Base-by-base conservation (phyloP, 2,113 vertebrate genomes). In the Neopipo cinnamomea region DNA sequence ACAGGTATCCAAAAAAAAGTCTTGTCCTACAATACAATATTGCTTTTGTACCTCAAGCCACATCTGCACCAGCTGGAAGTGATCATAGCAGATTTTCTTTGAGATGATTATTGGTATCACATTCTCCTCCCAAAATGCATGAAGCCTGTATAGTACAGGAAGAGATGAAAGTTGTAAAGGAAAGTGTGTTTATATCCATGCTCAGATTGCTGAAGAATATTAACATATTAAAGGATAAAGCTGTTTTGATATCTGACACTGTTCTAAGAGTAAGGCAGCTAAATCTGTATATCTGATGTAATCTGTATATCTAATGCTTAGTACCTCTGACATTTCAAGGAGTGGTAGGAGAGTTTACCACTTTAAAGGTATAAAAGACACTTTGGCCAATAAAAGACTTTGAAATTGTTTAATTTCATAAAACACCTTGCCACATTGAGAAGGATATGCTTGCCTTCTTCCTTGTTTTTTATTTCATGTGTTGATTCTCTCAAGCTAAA, bases 361-460 rank as follows among this genome's bases (percentile, higher is more conserved):
- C 88, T 49, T 75, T 25, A 93, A 18, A 76, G 59, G 10, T 47
- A 80, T 56, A 74, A 85, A 92, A 75, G 59, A 6, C 17, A 42
- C 24, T 65, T 24, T 24, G 76, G 31, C 75, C 4, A 56, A 55
- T 62, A 52, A 95, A 85, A 71, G 42, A 4, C 58, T 85, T 83
- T 93, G 47, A 82, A 97, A 62, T 37, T 46, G 2, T 82, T 66
- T 91, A 75, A 61, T 79, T 96, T 95, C 80, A 82, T 66, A 47
- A 91, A 86, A 14, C 37, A 71, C 55, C 75, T 89, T 74, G 13
- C 44, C 74, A 28, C 39, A n/a, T 33, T 1, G 2, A 52, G 5
- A 67, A 85, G 2, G 42, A 23, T 11, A 17, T 12, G 3, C 23
- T 79, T 81, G 85, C 46, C 41, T 20, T 7, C 83, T 82, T 92